These are phyloP conservation scores for Trissonchulus latispiculum DNA, from an alignment of 2,888 invertebrate species.

Conservation along the genomic window DNA sequence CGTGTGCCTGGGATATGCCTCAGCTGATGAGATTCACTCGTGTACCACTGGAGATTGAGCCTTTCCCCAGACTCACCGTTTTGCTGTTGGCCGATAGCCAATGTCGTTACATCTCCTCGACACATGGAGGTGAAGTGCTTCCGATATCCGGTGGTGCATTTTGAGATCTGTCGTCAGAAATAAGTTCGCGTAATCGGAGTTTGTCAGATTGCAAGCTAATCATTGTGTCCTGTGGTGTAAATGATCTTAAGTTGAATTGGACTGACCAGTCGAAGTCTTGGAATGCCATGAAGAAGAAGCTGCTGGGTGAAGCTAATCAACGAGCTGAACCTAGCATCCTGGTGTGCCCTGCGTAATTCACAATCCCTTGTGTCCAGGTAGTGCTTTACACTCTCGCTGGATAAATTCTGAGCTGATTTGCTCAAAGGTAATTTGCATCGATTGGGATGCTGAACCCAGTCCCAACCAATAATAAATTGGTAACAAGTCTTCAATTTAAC, in stretches of 20 bases:
- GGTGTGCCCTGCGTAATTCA: constrained; percentile 12
- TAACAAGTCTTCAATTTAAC: no score
- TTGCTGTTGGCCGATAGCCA: constrained; percentile 11
- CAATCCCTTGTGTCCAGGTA: not conserved
- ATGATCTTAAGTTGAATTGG: not conserved
- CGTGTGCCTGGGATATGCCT: not conserved
- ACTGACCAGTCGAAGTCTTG: not conserved
- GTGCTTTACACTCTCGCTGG: not conserved
- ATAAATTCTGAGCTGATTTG: not conserved
- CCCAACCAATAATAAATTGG: no score
- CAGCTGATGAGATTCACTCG: not conserved
- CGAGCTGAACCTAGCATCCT: not conserved
- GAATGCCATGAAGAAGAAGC: not conserved
- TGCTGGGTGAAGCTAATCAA: not conserved
- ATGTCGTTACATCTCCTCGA: constrained; percentile 5
- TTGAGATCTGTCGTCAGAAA: not conserved
- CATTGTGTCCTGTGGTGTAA: constrained; percentile 7
- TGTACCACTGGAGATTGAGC: not conserved
- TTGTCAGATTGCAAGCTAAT: not conserved
- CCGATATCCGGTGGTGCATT: constrained; percentile 4
- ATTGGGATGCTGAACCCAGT: no score
- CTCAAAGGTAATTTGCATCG: not conserved
- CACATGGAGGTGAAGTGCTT: constrained; percentile 2
- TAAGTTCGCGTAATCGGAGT: not conserved
- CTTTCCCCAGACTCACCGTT: not conserved